Evolutionary conservation across 2,888 invertebrate genomes (phyloP).

Genomic region (Sphaeridia pumilis): DNA sequence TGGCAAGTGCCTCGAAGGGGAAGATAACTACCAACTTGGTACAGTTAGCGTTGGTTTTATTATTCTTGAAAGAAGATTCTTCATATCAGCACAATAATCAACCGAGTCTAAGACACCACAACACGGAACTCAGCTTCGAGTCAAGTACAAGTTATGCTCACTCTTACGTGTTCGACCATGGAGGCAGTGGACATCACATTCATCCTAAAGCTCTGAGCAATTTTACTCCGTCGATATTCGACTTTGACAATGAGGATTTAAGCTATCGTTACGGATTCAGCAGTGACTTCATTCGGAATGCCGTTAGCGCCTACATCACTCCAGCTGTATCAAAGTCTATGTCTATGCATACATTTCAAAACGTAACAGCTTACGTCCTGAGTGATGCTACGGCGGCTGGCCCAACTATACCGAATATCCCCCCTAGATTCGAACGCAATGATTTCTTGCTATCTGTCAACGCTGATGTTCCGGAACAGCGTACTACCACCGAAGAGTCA

Average conservation of each 20-base stretch:
- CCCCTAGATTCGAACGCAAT: not conserved
- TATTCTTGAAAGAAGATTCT: constrained; percentile 25
- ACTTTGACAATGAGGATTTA: too few species aligned
- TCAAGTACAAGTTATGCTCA: constrained; percentile 30
- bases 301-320: constrained; percentile 4
- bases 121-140: constrained; percentile 25
- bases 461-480: constrained; percentile 9
- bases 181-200: constrained; percentile 17
- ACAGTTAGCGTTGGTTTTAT: constrained; percentile 32
- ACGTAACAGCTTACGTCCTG: constrained; percentile 34
- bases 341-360: constrained; percentile 24
- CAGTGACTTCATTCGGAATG: constrained; percentile 5
- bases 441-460: constrained; percentile 3
- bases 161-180: constrained; percentile 22
- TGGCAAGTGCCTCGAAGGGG: constrained; percentile 17
- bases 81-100: constrained; percentile 2
- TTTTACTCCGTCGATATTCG: not conserved
- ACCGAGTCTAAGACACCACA: too few species aligned
- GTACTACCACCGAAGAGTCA: too few species aligned
- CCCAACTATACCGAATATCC: not conserved
- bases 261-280: too few species aligned
- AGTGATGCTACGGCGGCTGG: constrained; percentile 22
- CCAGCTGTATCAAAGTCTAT: constrained; percentile 6
- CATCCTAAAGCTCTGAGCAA: constrained; percentile 20
- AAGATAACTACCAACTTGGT: constrained; percentile 29